phyloP scores from a whole-genome alignment of 92 coral and sea anemone genomes.

The Muricea muricata region DNA sequence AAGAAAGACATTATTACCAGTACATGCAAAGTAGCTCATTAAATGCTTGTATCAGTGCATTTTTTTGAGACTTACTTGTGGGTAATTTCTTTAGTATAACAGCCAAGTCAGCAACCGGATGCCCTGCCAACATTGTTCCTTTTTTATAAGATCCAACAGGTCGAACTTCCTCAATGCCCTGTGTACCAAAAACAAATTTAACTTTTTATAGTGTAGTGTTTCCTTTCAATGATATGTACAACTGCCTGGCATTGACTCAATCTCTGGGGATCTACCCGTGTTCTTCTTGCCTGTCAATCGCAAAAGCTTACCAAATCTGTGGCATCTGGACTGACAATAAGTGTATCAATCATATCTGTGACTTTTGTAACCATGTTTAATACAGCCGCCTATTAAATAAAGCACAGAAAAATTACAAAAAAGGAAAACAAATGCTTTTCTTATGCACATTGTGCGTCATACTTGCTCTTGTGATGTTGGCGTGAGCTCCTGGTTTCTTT shows the following conservation, averaged over 20 bases:
- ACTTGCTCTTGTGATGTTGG: constrained; percentile 92
- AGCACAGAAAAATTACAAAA: no score
- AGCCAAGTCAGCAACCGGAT: constrained; percentile 93
- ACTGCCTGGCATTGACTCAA: no score
- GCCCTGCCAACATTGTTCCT: constrained; percentile 95
- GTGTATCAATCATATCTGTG: constrained; percentile 83
- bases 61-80: constrained; percentile 69
- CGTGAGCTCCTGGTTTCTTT: constrained; percentile 92
- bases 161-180: constrained; percentile 98
- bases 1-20: no score
- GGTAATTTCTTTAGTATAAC: constrained; percentile 94
- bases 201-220: no score
- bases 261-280: no score
- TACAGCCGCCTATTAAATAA: constrained; percentile 85
- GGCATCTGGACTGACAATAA: constrained; percentile 95
- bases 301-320: constrained; percentile 81
- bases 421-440: no score
- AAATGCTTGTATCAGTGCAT: not conserved
- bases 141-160: constrained; percentile 97
- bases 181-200: not conserved
- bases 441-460: no score
- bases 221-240: no score
- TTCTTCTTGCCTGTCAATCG: no score
- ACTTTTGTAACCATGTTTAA: constrained; percentile 89
- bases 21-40: no score